These are phyloP conservation scores for Ochropacha duplaris DNA, from an alignment of 2,888 invertebrate genomes.

Conservation along the genomic window DNA sequence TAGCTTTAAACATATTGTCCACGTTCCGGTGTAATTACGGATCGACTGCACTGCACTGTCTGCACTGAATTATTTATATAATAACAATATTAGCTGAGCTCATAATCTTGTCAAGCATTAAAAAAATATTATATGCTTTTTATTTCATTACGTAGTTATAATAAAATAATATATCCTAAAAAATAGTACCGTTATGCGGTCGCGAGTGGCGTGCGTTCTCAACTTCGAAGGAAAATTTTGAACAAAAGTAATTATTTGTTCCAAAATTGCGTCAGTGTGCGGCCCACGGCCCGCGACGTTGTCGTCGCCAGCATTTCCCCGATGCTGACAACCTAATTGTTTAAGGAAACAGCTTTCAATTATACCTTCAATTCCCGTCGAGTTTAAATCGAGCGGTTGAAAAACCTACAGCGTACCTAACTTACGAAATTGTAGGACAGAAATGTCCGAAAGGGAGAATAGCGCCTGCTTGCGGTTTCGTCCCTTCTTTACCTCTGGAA, in stretches of 20 bases:
- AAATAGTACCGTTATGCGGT: conserved; percentile 31
- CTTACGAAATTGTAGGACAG: conserved; percentile 40
- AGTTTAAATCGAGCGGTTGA: conserved; percentile 41
- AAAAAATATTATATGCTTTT: background rate
- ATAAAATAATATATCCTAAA: background rate
- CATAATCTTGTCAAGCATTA: background rate
- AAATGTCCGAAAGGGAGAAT: conserved; percentile 36
- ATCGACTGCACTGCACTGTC: conserved; percentile 20
- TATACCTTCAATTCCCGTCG: conserved; percentile 38
- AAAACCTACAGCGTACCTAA: conserved; percentile 42
- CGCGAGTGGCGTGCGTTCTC: conserved; percentile 39
- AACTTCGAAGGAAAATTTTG: conserved; percentile 42
- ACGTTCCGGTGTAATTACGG: conserved; percentile 32
- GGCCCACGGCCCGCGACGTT: conserved; percentile 17
- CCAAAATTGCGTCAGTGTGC: conserved; percentile 43
- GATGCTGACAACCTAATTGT: conserved; percentile 61
- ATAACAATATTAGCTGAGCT: background rate
- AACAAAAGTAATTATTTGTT: conserved; percentile 66
- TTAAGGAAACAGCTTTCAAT: conserved; percentile 62
- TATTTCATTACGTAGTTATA: background rate
- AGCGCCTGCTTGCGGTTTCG: conserved; percentile 49
- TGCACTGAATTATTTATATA: conserved; percentile 3
- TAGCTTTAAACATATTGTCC: conserved; percentile 43
- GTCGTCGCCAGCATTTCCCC: conserved; percentile 31
- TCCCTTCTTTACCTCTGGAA: conserved; percentile 37